Conservation (phyloP, 2,113 vertebrate species). For the Centropus unirufus region DNA sequence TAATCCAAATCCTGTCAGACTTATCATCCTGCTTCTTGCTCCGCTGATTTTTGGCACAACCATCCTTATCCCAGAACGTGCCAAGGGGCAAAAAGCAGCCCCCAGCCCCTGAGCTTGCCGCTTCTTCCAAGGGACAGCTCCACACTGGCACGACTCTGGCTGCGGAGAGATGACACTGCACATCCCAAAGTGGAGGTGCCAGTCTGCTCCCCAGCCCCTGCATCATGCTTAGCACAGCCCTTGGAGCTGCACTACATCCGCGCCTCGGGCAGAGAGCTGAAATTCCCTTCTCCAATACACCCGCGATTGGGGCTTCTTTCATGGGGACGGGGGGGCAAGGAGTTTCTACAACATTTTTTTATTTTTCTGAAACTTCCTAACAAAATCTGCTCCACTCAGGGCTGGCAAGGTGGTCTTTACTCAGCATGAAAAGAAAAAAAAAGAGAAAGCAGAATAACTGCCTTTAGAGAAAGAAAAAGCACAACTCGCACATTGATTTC, state of each 20-base stretch:
- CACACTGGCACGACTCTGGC: accelerated
- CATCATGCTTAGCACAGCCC: accelerated
- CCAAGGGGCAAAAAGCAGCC: not conserved
- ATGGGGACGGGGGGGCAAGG: accelerated
- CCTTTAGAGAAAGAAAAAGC: not conserved
- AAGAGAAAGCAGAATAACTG: not conserved
- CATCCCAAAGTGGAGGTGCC: accelerated
- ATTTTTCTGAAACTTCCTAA: not conserved
- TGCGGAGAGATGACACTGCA: not conserved
- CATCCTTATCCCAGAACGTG: not conserved
- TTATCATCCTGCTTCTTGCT: not conserved
- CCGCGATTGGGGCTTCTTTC: not conserved
- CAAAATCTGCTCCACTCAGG: not conserved
- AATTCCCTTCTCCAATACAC: not conserved
- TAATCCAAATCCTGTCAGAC: not conserved
- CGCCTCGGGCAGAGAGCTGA: accelerated
- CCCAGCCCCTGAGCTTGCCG: not conserved
- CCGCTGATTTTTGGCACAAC: not conserved
- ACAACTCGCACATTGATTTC: not conserved
- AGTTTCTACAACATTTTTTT: accelerated
- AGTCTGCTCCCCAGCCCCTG: not conserved
- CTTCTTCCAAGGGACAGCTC: not conserved
- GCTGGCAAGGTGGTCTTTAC: not conserved
- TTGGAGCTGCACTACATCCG: not conserved
- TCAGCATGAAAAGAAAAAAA: not conserved